phyloP scores from a whole-genome alignment of 92 coral and sea anemone genomes.

The Zoanthus solanderi region DNA sequence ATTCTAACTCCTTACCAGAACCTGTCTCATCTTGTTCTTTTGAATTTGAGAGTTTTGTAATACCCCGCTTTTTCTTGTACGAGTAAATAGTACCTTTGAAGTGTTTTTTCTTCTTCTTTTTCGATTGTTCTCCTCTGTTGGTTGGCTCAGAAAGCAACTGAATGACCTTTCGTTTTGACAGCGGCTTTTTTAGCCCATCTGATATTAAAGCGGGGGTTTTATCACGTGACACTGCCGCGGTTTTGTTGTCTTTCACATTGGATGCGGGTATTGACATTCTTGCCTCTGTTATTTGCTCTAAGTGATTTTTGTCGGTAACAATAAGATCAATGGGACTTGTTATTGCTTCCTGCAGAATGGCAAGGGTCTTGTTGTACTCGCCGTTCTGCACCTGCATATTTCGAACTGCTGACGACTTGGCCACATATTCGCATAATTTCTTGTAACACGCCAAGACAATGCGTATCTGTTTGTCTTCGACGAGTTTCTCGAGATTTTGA shows the following conservation, averaged over 20 bases:
- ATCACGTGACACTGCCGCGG: constrained; percentile 86
- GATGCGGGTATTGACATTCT: constrained; percentile 13
- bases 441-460: constrained; percentile 96
- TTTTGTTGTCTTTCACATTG: constrained; percentile 59
- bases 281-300: constrained; percentile 38
- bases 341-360: constrained; percentile 84
- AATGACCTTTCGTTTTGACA: constrained; percentile 66
- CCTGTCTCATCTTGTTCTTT: constrained; percentile 10
- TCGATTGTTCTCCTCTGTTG: constrained; percentile 46
- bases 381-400: constrained; percentile 75
- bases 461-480: constrained; percentile 84
- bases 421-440: constrained; percentile 87
- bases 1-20: not conserved
- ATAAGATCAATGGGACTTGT: constrained; percentile 82
- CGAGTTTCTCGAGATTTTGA: constrained; percentile 82
- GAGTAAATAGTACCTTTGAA: constrained; percentile 85
- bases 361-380: constrained; percentile 81
- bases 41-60: not conserved
- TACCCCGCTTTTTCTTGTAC: constrained; percentile 56
- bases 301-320: constrained; percentile 42
- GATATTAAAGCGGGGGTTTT: constrained; percentile 65
- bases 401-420: constrained; percentile 65
- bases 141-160: constrained; percentile 60
- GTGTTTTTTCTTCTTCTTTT: constrained; percentile 73
- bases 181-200: constrained; percentile 57